These are phyloP conservation scores for Chouioia cunea DNA, from an alignment of 2,888 invertebrate species.

Conservation along the genomic window DNA sequence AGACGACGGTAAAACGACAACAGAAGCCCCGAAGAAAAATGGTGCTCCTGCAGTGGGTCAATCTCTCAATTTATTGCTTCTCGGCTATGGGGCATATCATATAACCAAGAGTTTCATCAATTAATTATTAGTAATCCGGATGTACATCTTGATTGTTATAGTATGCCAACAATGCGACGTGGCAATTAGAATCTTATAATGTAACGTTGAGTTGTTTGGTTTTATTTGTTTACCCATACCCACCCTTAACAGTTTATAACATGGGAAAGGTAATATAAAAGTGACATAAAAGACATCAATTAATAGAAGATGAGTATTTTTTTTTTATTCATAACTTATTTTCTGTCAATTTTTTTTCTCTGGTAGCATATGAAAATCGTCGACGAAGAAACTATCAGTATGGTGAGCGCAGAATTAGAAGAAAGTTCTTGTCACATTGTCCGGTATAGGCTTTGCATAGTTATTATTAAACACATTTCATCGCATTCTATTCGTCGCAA, in stretches of 20 bases:
- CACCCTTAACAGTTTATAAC: neutral
- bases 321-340: constrained; percentile 46
- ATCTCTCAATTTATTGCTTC: neutral
- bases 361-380: constrained; percentile 50
- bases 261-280: neutral
- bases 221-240: neutral
- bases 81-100: neutral
- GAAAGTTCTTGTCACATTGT: constrained; percentile 40
- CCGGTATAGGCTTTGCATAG: neutral
- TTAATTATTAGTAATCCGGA: neutral
- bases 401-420: constrained; percentile 47
- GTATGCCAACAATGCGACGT: too few relatives aligned
- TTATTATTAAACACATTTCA: neutral
- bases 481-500: neutral
- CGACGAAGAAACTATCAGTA: constrained; percentile 46
- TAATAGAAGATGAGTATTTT: constrained; percentile 28
- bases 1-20: too few relatives aligned
- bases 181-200: too few relatives aligned
- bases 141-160: neutral
- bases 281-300: constrained; percentile 10
- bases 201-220: too few relatives aligned
- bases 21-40: too few relatives aligned
- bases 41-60: neutral
- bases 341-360: constrained; percentile 37
- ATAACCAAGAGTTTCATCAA: neutral